Percentiles rank a stretch among this genome's conserved stretches.
Conservation (phyloP, 2,888 invertebrate species). For the Dryomyza anilis region DNA sequence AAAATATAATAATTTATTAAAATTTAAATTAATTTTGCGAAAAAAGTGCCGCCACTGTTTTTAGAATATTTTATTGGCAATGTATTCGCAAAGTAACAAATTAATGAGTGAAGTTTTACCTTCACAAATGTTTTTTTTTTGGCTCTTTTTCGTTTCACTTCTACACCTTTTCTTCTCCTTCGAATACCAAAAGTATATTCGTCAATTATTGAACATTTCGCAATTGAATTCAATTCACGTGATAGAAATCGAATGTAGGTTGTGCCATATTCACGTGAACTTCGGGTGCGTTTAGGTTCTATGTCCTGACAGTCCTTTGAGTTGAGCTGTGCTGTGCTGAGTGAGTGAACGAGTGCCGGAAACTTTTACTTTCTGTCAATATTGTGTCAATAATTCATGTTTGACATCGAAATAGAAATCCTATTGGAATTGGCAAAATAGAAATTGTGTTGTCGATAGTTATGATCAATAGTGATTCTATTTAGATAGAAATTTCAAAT, state of each 20-base stretch:
- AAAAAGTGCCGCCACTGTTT: too few species aligned
- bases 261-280: background rate
- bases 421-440: conserved; percentile 16
- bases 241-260: background rate
- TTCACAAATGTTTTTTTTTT: background rate
- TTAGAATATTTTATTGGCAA: too few species aligned
- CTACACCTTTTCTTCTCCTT: background rate
- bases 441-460: too few species aligned
- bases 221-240: conserved; percentile 4
- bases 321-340: conserved; percentile 32
- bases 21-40: too few species aligned
- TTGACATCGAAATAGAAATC: conserved; percentile 10
- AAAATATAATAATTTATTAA: too few species aligned
- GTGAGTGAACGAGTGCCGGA: conserved; percentile 37
- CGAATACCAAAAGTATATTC: background rate
- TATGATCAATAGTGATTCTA: too few species aligned
- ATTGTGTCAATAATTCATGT: conserved; percentile 53
- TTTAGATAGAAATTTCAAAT: too few species aligned
- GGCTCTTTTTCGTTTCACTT: background rate
- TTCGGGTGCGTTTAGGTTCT: too few species aligned
- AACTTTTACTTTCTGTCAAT: conserved; percentile 53
- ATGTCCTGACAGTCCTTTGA: too few species aligned
- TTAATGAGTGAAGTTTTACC: conserved; percentile 29
- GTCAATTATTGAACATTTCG: background rate
- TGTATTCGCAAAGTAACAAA: too few species aligned